These are phyloP conservation scores for Archips crataeganus DNA, from an alignment of 2,888 invertebrate species.

Conservation along the genomic window DNA sequence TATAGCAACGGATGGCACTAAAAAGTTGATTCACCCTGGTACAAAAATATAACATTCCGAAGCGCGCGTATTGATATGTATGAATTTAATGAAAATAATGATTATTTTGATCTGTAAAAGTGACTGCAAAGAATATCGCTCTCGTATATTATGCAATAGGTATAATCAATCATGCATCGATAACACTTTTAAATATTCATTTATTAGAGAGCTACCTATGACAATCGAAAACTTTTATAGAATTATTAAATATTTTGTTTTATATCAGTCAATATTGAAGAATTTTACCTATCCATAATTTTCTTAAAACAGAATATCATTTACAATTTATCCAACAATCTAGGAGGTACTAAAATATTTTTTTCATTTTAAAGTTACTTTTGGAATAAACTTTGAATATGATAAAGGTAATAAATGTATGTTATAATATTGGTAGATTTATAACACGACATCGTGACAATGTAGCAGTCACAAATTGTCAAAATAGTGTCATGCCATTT, in stretches of 20 bases:
- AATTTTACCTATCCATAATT: constrained; percentile 46
- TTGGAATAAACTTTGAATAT: constrained; percentile 43
- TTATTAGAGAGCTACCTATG: constrained; percentile 74
- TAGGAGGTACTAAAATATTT: constrained; percentile 40
- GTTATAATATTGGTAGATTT: constrained; percentile 33
- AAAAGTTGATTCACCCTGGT: too few relatives aligned
- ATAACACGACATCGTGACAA: constrained; percentile 1
- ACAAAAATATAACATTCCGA: too few relatives aligned
- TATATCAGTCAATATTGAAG: constrained; percentile 61
- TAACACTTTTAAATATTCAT: constrained; percentile 38
- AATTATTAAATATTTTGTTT: constrained; percentile 45
- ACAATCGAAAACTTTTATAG: constrained; percentile 53
- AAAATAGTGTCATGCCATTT: not conserved
- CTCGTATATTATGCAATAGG: constrained; percentile 32
- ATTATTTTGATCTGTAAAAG: not conserved
- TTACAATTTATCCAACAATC: constrained; percentile 43
- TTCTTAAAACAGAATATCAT: constrained; percentile 24
- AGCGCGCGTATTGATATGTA: too few relatives aligned
- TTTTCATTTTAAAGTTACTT: constrained; percentile 35
- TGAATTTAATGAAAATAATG: not conserved
- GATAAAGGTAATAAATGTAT: constrained; percentile 34
- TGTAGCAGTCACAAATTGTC: constrained; percentile 1
- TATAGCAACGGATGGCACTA: too few relatives aligned
- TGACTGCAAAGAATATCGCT: constrained; percentile 37
- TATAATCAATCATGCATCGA: constrained; percentile 38